Base-by-base conservation (phyloP, 2,888 invertebrate genomes). In the Tipula unca region DNA sequence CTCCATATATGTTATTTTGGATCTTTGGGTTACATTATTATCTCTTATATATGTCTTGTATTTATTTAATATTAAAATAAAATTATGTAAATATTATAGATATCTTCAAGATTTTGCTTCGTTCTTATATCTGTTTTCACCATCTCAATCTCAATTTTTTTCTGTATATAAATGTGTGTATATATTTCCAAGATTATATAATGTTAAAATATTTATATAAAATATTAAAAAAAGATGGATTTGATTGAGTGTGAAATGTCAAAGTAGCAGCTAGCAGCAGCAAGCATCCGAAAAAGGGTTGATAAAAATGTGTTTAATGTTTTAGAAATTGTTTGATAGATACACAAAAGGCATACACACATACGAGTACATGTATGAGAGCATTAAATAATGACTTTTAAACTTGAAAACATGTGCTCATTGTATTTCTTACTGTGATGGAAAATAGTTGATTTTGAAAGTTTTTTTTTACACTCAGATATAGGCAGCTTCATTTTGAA, bases 31-130 rank as follows among this genome's bases (percentile, higher is more conserved):
- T 69, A 69, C 14, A 69, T 69, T 69, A 69, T 69, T 69, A 69
- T 69, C 69, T 69, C 69, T 69, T 69, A 69, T 69, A 69, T 69
- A 69, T 69, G 69, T 69, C 69, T 69, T 69, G 69, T 69, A 69
- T 69, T 69, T 69, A 69, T 69, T 69, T 69, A 69, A 69, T 69
- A 69, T 69, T 69, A 69, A 69, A 69, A 69, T 69, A 25, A 69
- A 69, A 69, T 69, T 69, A 69, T 69, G 69, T 69, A 69, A 69
- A 69, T 69, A 69, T 69, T 69, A 69, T 69, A 69, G 69, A 69
- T 69, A 69, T 8, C 25, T 6, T 69, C 20, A 69, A 69, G 69
- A 69, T 69, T 69, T 69, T 69, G 10, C 10, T 69, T 69, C 69
- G 10, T 69, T 69, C 69, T 69, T 69, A 69, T 69, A 69, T 69